phyloP scores from a whole-genome alignment of 2,113 vertebrate species.

The Cromileptes altivelis region DNA sequence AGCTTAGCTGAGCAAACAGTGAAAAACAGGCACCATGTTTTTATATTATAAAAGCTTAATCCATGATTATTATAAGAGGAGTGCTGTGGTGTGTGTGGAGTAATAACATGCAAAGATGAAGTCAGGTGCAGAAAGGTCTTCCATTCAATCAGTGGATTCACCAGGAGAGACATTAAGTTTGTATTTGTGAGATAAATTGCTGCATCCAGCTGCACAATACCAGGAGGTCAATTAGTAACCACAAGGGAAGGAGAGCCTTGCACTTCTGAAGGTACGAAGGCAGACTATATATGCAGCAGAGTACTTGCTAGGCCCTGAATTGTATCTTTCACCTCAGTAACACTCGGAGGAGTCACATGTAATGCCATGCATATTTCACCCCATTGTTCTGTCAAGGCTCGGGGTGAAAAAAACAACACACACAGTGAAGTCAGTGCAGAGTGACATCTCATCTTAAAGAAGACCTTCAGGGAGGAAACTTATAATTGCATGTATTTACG shows the following conservation, averaged over 20 bases:
- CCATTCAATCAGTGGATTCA: constrained; percentile 30
- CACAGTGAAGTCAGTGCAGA: constrained; percentile 20
- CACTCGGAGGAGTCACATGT: constrained; percentile 7
- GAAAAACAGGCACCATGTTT: constrained; percentile 4
- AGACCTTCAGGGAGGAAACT: neutral
- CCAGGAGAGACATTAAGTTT: constrained; percentile 37
- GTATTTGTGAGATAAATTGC: constrained; percentile 42
- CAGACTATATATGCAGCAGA: neutral
- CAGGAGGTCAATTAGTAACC: constrained; percentile 22
- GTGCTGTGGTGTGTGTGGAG: constrained; percentile 14
- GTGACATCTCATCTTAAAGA: constrained; percentile 26
- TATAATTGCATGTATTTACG: constrained; percentile 51
- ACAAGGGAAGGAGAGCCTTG: neutral
- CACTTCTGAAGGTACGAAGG: constrained; percentile 10
- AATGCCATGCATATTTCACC: neutral
- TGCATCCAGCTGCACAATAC: constrained; percentile 16
- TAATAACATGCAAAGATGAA: constrained; percentile 55
- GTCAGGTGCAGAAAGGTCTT: constrained; percentile 54
- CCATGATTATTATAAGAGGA: constrained; percentile 26
- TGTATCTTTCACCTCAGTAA: neutral
- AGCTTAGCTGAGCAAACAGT: constrained; percentile 49
- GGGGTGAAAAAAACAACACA: neutral
- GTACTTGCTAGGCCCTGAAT: neutral
- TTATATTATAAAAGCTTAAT: constrained; percentile 49
- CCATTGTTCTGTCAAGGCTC: neutral